Evolutionary conservation across 2,797 vertebrate genomes (phyloP).

Genomic region (Lophius americanus): DNA sequence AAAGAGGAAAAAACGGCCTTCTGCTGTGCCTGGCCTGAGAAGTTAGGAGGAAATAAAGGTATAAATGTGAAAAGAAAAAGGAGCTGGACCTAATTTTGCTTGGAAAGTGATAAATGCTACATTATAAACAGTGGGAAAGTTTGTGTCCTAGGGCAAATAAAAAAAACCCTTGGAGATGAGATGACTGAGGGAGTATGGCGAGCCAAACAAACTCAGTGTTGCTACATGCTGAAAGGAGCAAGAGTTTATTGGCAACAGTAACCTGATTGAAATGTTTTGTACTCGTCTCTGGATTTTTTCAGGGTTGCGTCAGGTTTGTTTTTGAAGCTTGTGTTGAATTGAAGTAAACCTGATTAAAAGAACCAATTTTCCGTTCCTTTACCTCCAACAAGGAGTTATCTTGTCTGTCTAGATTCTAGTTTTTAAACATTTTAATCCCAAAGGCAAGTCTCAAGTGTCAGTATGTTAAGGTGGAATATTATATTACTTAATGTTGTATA

Average conservation of each 20-base stretch:
- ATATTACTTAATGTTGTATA: too few relatives aligned
- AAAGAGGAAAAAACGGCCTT: conserved; percentile 34
- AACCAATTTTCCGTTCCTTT: neutral
- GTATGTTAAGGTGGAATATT: too few relatives aligned
- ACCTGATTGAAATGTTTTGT: conserved; percentile 2
- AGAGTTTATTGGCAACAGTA: neutral
- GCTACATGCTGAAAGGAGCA: conserved; percentile 19
- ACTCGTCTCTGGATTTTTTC: conserved; percentile 2
- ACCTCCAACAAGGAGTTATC: too few relatives aligned
- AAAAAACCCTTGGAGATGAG: conserved; percentile 32
- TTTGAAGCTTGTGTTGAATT: neutral
- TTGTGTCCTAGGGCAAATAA: conserved; percentile 59
- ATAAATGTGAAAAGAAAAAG: conserved; percentile 7
- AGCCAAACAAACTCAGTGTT: conserved; percentile 32
- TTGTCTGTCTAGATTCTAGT: too few relatives aligned
- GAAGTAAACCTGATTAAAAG: neutral
- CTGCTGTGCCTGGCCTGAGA: conserved; percentile 23
- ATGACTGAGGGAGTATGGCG: conserved; percentile 6
- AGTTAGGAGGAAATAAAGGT: conserved; percentile 22
- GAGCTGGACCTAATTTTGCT: conserved; percentile 15
- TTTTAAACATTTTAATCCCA: too few relatives aligned
- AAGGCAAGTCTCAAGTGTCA: too few relatives aligned
- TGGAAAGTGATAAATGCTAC: conserved; percentile 26
- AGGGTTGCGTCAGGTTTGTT: neutral
- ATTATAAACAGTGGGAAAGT: conserved; percentile 69